These are phyloP conservation scores for Arion vulgaris DNA, from an alignment of 1,140 invertebrate genomes.

Conservation along the genomic window DNA sequence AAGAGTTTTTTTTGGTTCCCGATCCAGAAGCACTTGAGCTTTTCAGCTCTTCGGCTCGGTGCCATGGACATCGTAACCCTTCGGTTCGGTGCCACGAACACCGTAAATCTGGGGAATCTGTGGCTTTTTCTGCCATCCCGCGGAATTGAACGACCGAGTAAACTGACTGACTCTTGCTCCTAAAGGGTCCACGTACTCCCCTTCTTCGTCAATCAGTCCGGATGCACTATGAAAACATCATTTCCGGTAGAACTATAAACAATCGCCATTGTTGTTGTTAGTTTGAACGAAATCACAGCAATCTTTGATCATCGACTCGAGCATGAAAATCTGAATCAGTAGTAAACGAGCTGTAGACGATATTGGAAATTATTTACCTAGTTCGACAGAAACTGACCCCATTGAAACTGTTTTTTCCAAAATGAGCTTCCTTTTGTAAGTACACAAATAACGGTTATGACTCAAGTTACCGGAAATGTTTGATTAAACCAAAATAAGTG, in stretches of 20 bases:
- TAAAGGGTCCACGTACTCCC: too few relatives aligned
- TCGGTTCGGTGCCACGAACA: too few relatives aligned
- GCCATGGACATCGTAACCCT: too few relatives aligned
- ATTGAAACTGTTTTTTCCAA: background rate
- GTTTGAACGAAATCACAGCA: background rate
- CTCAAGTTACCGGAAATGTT: background rate
- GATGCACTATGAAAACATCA: background rate
- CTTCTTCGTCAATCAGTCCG: too few relatives aligned
- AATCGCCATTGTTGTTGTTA: slow-evolving; percentile 30
- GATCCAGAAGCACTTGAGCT: too few relatives aligned
- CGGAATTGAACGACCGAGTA: too few relatives aligned
- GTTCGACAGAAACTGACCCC: background rate
- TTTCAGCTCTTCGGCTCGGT: too few relatives aligned
- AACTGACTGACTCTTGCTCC: too few relatives aligned
- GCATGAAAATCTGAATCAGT: background rate
- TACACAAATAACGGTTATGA: background rate
- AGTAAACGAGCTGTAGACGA: background rate
- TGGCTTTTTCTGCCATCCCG: too few relatives aligned
- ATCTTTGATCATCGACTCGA: background rate
- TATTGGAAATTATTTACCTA: background rate
- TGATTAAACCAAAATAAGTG: background rate
- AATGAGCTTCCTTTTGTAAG: slow-evolving; percentile 32
- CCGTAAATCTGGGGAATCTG: too few relatives aligned
- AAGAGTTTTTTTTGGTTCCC: too few relatives aligned
- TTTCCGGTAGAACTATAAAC: slow-evolving; percentile 27